phyloP scores from a whole-genome alignment of 2,113 vertebrate species.

The Chionodraco myersi region DNA sequence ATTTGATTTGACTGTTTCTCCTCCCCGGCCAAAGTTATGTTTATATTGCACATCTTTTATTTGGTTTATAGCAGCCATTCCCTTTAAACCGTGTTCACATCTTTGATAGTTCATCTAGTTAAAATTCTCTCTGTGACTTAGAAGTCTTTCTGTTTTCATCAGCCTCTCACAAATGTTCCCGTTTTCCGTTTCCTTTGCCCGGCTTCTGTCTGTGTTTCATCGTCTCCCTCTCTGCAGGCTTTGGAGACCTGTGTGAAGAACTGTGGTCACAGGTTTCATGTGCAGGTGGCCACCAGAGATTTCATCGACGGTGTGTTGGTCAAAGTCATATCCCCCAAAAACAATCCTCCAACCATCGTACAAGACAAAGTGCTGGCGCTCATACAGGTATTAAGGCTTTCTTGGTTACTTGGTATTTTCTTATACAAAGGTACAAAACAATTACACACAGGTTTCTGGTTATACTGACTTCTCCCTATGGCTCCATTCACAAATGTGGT shows the following conservation, averaged over 20 bases:
- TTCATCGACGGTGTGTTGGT: slow-evolving; percentile 97
- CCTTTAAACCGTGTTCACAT: slow-evolving; percentile 40
- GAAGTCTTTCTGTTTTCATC: not conserved
- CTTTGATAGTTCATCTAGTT: slow-evolving; percentile 48
- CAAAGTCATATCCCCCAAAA: slow-evolving; percentile 95
- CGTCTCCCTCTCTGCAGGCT: slow-evolving; percentile 81
- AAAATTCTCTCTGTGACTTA: slow-evolving; percentile 25
- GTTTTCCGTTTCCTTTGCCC: not conserved
- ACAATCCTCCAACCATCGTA: slow-evolving; percentile 94
- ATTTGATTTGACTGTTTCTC: not conserved
- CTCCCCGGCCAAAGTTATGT: not conserved
- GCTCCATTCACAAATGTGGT: not conserved
- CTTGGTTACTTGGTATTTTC: not conserved
- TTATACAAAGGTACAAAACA: too few relatives aligned
- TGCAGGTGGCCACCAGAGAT: slow-evolving; percentile 93
- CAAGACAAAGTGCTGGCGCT: slow-evolving; percentile 98
- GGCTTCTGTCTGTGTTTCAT: not conserved
- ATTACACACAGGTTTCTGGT: too few relatives aligned
- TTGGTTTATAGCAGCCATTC: not conserved
- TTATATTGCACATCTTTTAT: not conserved
- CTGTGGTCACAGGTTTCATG: slow-evolving; percentile 97
- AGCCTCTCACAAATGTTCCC: not conserved
- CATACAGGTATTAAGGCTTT: slow-evolving; percentile 87
- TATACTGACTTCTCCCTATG: too few relatives aligned
- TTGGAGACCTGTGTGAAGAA: slow-evolving; percentile 99